These are phyloP conservation scores for Harpegnathos saltator DNA, from an alignment of 1,140 invertebrate genomes.

Conservation along the genomic window DNA sequence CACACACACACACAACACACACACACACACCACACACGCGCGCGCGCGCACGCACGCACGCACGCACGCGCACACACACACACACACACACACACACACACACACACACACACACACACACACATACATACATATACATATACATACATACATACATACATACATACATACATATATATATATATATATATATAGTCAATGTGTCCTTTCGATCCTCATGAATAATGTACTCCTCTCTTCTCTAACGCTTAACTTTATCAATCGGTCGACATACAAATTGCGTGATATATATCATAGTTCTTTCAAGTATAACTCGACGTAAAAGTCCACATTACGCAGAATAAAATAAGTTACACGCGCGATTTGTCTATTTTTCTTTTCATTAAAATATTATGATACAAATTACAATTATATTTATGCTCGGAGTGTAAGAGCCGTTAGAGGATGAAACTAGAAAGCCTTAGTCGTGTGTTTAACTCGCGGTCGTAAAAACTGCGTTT, in stretches of 20 bases:
- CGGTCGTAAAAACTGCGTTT: conserved; percentile 62
- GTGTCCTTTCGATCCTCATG: conserved; percentile 31
- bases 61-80: too few species aligned
- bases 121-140: too few species aligned
- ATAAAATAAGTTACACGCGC: conserved; percentile 82
- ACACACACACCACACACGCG: too few species aligned
- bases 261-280: conserved; percentile 71
- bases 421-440: conserved; percentile 81
- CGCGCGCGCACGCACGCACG: too few species aligned
- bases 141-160: too few species aligned
- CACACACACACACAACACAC: too few species aligned
- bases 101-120: too few species aligned
- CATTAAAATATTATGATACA: conserved; percentile 81
- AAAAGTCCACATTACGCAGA: conserved; percentile 78
- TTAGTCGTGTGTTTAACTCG: conserved; percentile 67
- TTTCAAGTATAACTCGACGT: conserved; percentile 69
- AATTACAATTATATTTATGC: conserved; percentile 83
- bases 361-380: conserved; percentile 78
- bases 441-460: conserved; percentile 76
- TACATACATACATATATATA: too few species aligned
- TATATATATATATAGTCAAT: conserved; percentile 46
- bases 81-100: too few species aligned
- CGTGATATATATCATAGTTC: conserved; percentile 59
- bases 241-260: conserved; percentile 47
- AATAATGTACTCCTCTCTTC: conserved; percentile 31